A percentile compares a stretch with the other conserved stretches of the same genome.
These are phyloP conservation scores for Aphelinus atriplicis DNA, from an alignment of 1,140 invertebrate genomes.

Conservation along the genomic window DNA sequence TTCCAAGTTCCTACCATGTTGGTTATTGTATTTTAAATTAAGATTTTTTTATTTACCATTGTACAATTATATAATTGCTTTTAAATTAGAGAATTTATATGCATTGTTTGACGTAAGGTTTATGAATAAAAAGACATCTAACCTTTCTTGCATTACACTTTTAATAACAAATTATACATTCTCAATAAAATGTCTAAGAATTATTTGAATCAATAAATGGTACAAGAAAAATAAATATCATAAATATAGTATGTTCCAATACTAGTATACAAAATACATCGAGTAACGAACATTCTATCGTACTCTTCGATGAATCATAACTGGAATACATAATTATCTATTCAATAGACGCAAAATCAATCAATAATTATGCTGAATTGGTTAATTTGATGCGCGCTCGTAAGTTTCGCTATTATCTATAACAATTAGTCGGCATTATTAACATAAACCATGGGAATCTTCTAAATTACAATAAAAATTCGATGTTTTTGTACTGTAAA, in stretches of 20 bases:
- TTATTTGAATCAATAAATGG: conserved; percentile 15
- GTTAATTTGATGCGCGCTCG: background rate
- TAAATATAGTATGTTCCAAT: conserved; percentile 26
- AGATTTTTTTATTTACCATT: background rate
- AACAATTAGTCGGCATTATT: background rate
- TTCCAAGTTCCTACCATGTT: conserved; percentile 26
- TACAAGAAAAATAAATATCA: conserved; percentile 28
- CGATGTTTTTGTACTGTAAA: conserved; percentile 7
- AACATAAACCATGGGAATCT: too few species aligned
- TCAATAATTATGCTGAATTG: conserved; percentile 5
- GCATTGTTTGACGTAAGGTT: background rate
- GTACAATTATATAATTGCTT: background rate
- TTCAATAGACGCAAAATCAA: conserved; percentile 3
- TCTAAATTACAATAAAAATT: background rate
- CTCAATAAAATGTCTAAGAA: conserved; percentile 19
- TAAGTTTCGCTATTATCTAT: background rate
- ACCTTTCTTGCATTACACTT: conserved; percentile 16
- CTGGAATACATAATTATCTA: conserved; percentile 17
- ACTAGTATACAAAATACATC: conserved; percentile 27
- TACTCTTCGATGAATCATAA: background rate
- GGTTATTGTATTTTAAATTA: conserved; percentile 9
- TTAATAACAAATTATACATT: conserved; percentile 36
- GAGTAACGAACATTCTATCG: background rate
- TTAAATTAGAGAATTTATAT: background rate
- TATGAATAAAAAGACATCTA: conserved; percentile 21